A percentile compares a stretch with the other conserved stretches of the same genome.
These are phyloP conservation scores for Sphaerophoria rueppellii DNA, from an alignment of 2,888 invertebrate genomes.

Conservation along the genomic window DNA sequence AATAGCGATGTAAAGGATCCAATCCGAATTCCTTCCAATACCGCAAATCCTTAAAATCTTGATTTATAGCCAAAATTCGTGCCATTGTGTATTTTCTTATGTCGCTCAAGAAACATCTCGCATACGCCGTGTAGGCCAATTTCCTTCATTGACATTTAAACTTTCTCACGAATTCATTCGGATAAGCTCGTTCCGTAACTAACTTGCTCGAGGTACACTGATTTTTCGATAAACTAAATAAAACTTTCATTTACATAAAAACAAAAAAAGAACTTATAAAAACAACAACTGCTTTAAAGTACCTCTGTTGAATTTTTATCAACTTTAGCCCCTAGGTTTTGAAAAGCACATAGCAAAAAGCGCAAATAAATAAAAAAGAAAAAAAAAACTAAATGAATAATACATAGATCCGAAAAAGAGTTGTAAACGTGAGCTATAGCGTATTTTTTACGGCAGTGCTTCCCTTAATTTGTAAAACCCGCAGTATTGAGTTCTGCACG, in stretches of 20 bases:
- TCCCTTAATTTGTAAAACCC: conserved; percentile 34
- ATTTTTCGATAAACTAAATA: conserved; percentile 46
- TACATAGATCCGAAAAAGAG: conserved; percentile 29
- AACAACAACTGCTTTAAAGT: not conserved
- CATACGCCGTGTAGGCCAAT: conserved; percentile 8
- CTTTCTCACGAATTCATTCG: conserved; percentile 25
- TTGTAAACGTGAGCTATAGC: conserved; percentile 12
- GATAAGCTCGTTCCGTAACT: conserved; percentile 5
- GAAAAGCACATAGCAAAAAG: not conserved
- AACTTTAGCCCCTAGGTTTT: conserved; percentile 33
- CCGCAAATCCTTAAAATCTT: conserved; percentile 4
- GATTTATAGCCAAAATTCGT: not conserved
- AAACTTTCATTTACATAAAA: conserved; percentile 37
- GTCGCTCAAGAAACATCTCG: not conserved
- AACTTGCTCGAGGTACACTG: not conserved
- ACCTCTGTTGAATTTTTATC: conserved; percentile 40
- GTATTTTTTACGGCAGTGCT: conserved; percentile 14
- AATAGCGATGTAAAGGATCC: no score
- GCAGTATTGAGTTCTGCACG: conserved; percentile 50
- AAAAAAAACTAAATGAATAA: conserved; percentile 5
- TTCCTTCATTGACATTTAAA: conserved; percentile 47
- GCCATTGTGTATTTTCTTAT: not conserved
- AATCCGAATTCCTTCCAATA: not conserved
- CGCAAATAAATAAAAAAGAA: conserved; percentile 19
- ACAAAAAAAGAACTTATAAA: not conserved